Evolutionary conservation across 2,113 vertebrate species (phyloP), one percentile per base, ranked within the genome.

Genomic region (Falco punctatus): DNA sequence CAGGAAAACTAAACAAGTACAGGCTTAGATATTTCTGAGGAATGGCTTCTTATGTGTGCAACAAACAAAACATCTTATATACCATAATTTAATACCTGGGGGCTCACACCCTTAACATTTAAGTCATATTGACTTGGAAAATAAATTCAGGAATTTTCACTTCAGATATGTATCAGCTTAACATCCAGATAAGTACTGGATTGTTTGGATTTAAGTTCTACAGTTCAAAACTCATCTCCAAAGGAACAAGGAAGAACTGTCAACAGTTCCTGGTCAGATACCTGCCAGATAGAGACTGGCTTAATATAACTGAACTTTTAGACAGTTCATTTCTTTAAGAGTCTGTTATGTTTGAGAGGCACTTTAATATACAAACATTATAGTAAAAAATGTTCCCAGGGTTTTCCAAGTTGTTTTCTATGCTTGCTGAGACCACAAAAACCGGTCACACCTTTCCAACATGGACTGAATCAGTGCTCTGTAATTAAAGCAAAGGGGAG

Each of bases 381-480:
- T 61, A 89, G 42, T 49, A 92, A 58, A 66, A 90, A 81, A 33
- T 5, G 10, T 55, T 86, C 40, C 66, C 78, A 59, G 48, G 69
- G 58, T 78, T 92, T 74, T 78, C 65, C 57, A 73, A 69, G 69
- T 59, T 85, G 42, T 80, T 66, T 79, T 51, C 97, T 97, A 99
- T 40, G 99, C 98, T 70, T 99, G 99, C 94, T 99, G 99, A 95
- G 99, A 99, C 99, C 99, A 99, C 59, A 99, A 98, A 97, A 99
- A 99, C 21, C 99, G 98, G 93, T 99, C 99, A 80, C 99, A 99
- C 70, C 99, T 99, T 97, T 99, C 99, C 73, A 99, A 95, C 99
- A 99, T 99, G 83, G 98, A 98, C 97, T 99, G 99, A 96, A 99
- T 99, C 96, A 99, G 98, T 1, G 99, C 99, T 97, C 99, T 99